phyloP scores from a whole-genome alignment of 2,113 vertebrate genomes.

The Ailuropoda melanoleuca region DNA sequence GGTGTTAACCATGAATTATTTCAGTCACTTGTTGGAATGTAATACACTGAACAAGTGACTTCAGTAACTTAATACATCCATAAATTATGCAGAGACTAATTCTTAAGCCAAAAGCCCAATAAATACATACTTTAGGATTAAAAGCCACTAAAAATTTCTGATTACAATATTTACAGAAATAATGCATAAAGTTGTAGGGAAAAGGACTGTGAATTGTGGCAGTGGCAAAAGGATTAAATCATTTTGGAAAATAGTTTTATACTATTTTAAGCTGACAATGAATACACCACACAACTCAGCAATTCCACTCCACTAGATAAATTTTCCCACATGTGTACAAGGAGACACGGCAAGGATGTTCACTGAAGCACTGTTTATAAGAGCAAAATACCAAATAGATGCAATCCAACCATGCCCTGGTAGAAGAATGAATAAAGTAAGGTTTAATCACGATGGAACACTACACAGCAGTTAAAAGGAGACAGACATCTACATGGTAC shows the following conservation, averaged over 20 bases:
- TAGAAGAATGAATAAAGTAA: neutral
- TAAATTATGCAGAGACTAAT: neutral
- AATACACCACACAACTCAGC: neutral
- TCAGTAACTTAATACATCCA: neutral
- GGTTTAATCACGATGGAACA: neutral
- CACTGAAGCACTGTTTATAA: neutral
- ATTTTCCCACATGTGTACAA: neutral
- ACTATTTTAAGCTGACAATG: constrained; percentile 17
- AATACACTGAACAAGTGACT: neutral
- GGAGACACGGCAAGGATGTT: neutral
- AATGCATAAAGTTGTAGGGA: neutral
- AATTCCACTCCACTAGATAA: neutral
- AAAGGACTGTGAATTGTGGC: neutral
- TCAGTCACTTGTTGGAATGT: neutral
- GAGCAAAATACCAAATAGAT: neutral
- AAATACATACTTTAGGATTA: neutral
- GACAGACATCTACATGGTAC: neutral
- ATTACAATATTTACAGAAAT: constrained; percentile 14
- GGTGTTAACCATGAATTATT: neutral
- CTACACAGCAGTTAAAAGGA: neutral
- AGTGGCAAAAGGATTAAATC: neutral
- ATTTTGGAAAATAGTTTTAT: neutral
- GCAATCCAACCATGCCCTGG: neutral
- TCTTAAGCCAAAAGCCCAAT: neutral
- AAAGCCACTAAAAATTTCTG: neutral